Base-by-base conservation (phyloP, 2,888 invertebrate genomes). In the Heteromurus nitidus region DNA sequence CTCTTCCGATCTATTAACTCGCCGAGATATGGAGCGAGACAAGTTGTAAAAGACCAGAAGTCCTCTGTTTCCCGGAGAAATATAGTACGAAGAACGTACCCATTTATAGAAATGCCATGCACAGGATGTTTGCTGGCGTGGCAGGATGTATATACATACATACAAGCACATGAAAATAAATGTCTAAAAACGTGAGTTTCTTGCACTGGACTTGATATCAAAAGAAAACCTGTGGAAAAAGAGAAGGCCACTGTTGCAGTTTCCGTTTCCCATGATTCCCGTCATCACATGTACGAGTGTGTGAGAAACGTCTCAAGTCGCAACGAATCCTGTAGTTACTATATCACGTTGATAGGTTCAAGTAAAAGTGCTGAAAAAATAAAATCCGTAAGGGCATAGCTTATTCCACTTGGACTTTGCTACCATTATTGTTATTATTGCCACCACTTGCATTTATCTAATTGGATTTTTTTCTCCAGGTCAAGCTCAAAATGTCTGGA, bases 391-490 rank as follows among this genome's bases (percentile, higher is more conserved):
- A 5, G 36, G 36, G 36, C 7, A 13, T 36, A 36, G 7, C 13
- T 13, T 36, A 36, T 13, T 36, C 13, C 13, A 36, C 36, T 36
- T 36, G 47, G 47, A 47, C 11, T 16, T 47, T 47, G 11, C 26
- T 67, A 26, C 67, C 42, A 24, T 44, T 55, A 64, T 53, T 65
- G 42, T 64, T 73, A 20, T 36, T 64, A 62, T 53, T 73, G 50
- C 64, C 50, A 76, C 68, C 53, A 24, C 62, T 69, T 69, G 68
- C 77, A 77, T 70, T 77, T 77, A 70, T 69, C 69, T 77, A 77
- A 77, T 77, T 77, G 77, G 77, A 77, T 77, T 69, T 68, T n/a
- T n/a, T 72, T 75, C n/a, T 75, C 58, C 69, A 69, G 77, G 69
- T 77, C 58, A 69, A 62, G 77, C 60, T 77, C 55, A 50, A 55